These are phyloP conservation scores for Plebejus melissa DNA, from an alignment of 2,888 invertebrate species.

Conservation along the genomic window DNA sequence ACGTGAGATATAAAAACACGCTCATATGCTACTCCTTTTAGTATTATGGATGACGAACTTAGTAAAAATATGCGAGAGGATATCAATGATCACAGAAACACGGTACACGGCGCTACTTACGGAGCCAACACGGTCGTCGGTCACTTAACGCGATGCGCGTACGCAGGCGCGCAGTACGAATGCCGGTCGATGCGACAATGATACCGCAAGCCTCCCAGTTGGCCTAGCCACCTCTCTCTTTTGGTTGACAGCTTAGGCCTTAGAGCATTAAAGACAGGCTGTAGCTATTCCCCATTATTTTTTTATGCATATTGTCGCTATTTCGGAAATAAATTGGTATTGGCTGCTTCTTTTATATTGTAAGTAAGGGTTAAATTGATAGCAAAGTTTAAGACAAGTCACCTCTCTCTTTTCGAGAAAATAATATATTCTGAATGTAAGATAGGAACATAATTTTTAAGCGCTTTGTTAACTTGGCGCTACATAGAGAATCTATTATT, in stretches of 20 bases:
- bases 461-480: too few species aligned
- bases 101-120: constrained; percentile 46
- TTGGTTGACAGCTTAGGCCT: constrained; percentile 46
- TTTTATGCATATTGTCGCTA: neutral
- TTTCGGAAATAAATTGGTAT: neutral
- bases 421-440: too few species aligned
- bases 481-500: too few species aligned
- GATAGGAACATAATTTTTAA: too few species aligned
- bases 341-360: neutral
- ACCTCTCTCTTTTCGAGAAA: neutral
- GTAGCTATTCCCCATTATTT: constrained; percentile 32
- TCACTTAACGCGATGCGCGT: constrained; percentile 50
- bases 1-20: neutral
- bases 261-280: constrained; percentile 35
- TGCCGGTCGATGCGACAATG: constrained; percentile 72
- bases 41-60: neutral
- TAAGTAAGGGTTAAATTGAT: neutral
- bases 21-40: neutral
- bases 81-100: constrained; percentile 37
- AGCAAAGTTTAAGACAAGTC: too few species aligned
- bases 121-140: constrained; percentile 39
- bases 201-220: constrained; percentile 57
- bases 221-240: constrained; percentile 76
- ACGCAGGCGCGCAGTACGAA: constrained; percentile 68
- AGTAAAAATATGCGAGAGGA: neutral